These are phyloP conservation scores for Dallia pectoralis DNA, from an alignment of 2,797 vertebrate genomes.

Conservation along the genomic window DNA sequence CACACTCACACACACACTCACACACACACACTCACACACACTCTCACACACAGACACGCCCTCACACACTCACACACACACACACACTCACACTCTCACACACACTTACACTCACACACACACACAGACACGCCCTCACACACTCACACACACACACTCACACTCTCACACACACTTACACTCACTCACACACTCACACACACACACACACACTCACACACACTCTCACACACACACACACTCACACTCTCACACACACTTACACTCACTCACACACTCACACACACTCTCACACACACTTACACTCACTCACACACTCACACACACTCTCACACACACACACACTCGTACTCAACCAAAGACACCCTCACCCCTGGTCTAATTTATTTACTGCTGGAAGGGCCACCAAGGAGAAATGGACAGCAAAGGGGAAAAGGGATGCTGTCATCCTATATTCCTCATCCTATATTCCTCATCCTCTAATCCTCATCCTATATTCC, in stretches of 20 bases:
- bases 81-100: constrained; percentile 7
- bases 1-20: too few species aligned
- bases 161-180: constrained; percentile 18
- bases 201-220: constrained; percentile 18
- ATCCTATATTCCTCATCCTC: constrained; percentile 16
- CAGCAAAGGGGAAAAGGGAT: constrained; percentile 63
- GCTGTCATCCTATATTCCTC: constrained; percentile 35
- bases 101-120: constrained; percentile 23
- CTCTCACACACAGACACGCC: constrained; percentile 14
- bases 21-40: constrained; percentile 24
- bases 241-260: constrained; percentile 21
- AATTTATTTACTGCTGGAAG: constrained; percentile 70
- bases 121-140: constrained; percentile 16
- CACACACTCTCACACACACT: constrained; percentile 21
- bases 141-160: constrained; percentile 14
- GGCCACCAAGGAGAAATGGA: constrained; percentile 72
- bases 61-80: constrained; percentile 17
- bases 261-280: constrained; percentile 5
- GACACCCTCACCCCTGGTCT: constrained; percentile 46
- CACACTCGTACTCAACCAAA: constrained; percentile 7
- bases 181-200: constrained; percentile 11
- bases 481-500: not conserved
- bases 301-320: constrained; percentile 5
- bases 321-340: constrained; percentile 26
- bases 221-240: constrained; percentile 10